Evolutionary conservation across 1,140 invertebrate species (phyloP).

Genomic region (Drosophila yakuba): DNA sequence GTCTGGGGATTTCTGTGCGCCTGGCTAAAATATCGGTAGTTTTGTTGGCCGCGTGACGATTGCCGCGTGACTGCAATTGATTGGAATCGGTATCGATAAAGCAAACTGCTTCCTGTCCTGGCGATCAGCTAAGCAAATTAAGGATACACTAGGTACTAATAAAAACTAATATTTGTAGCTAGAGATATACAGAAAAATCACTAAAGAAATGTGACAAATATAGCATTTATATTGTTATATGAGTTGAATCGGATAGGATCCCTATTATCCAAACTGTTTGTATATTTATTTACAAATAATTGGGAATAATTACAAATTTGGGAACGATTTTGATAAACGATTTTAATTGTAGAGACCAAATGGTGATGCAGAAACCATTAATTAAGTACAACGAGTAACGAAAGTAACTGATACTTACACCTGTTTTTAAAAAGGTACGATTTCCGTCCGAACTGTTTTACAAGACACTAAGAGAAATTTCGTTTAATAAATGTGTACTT

Average conservation of each 20-base stretch:
- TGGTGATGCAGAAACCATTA: too few relatives aligned
- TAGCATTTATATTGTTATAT: not conserved
- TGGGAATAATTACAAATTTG: too few relatives aligned
- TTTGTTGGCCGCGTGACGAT: constrained; percentile 78
- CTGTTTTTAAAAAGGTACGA: too few relatives aligned
- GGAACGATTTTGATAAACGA: too few relatives aligned
- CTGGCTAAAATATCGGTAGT: constrained; percentile 82
- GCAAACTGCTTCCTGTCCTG: constrained; percentile 2
- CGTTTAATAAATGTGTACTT: not conserved
- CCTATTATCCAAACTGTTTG: too few relatives aligned
- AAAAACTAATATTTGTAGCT: not conserved
- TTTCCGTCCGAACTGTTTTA: not conserved
- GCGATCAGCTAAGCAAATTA: not conserved
- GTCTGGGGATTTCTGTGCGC: constrained; percentile 22
- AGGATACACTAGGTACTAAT: not conserved
- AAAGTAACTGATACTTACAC: too few relatives aligned
- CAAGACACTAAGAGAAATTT: not conserved
- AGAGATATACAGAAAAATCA: not conserved
- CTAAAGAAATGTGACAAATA: not conserved
- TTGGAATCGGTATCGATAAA: constrained; percentile 72
- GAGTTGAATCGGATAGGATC: not conserved
- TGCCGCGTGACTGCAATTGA: constrained; percentile 66
- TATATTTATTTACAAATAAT: too few relatives aligned
- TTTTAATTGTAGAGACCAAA: too few relatives aligned
- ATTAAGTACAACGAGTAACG: too few relatives aligned